These are phyloP conservation scores for Stictocephala bisonia DNA, from an alignment of 2,888 invertebrate genomes.

Conservation along the genomic window DNA sequence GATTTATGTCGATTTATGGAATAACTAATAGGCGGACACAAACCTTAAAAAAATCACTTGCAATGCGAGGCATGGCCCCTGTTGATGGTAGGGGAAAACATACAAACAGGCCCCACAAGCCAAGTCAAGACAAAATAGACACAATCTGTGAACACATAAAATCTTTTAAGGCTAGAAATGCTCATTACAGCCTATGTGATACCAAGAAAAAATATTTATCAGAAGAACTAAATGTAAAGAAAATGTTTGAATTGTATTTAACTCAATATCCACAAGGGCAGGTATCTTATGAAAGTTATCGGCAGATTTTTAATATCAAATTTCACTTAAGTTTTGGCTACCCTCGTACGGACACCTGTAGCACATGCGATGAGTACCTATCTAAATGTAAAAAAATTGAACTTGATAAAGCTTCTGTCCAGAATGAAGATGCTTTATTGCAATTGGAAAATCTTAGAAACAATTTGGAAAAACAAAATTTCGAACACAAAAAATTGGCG, in stretches of 20 bases:
- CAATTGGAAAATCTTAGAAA: not conserved
- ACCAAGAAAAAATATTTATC: conserved; percentile 27
- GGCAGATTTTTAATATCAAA: conserved; percentile 22
- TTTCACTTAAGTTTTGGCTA: conserved; percentile 32
- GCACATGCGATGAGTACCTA: conserved; percentile 11
- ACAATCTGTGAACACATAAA: conserved; percentile 3
- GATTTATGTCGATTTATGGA: conserved; percentile 26
- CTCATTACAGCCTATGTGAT: conserved; percentile 24
- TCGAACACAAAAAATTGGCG: not conserved
- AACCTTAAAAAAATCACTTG: conserved; percentile 25
- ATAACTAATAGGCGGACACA: conserved; percentile 25
- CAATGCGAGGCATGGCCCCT: conserved; percentile 6
- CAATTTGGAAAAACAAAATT: not conserved
- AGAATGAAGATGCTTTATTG: not conserved
- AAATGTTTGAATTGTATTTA: conserved; percentile 15
- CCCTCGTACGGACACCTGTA: conserved; percentile 40
- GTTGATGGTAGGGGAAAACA: conserved; percentile 26
- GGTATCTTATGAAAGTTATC: conserved; percentile 30
- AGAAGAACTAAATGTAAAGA: conserved; percentile 34
- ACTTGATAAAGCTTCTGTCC: not conserved
- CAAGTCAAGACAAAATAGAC: not conserved
- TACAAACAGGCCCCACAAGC: conserved; percentile 12
- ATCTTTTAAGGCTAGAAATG: conserved; percentile 19
- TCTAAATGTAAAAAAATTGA: conserved; percentile 20
- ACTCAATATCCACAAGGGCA: not conserved